phyloP scores from a whole-genome alignment of 2,888 invertebrate genomes.

The Phortica magna region DNA sequence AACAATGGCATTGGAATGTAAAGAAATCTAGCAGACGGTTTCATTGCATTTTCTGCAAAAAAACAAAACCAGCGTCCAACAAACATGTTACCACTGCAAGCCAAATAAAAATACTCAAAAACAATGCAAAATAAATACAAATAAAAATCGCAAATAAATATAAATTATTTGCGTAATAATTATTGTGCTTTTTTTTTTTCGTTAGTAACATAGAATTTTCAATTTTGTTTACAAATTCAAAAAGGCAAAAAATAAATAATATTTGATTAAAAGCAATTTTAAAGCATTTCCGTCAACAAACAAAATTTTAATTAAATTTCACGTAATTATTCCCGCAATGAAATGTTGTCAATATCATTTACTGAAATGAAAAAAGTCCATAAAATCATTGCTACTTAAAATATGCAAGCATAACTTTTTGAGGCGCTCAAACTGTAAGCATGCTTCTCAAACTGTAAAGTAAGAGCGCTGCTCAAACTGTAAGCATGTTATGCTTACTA shows the following conservation, averaged over 20 bases:
- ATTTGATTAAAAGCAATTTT: conserved; percentile 9
- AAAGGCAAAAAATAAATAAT: neutral
- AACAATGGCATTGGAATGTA: no score
- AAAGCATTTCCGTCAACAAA: neutral
- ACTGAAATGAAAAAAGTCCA: no score
- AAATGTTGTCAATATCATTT: neutral
- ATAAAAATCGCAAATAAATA: no score
- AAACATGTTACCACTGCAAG: no score
- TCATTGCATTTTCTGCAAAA: no score
- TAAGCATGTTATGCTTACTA: conserved; percentile 13
- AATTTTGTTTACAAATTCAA: neutral
- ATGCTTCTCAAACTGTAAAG: conserved; percentile 47
- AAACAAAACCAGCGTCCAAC: no score
- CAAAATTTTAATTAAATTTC: conserved; percentile 18
- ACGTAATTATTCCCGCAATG: conserved; percentile 47
- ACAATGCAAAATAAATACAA: no score
- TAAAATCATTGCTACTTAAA: no score
- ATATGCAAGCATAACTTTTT: conserved; percentile 27
- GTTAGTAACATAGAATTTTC: neutral
- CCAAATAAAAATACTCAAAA: no score
- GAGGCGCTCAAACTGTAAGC: conserved; percentile 48
- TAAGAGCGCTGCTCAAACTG: neutral
- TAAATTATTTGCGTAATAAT: no score
- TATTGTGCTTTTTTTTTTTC: neutral
- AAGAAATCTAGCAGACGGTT: no score